A percentile compares a stretch with the other conserved stretches of the same genome.
phyloP scores from a whole-genome alignment of 2,797 vertebrate species.

The Leptatherina wallacei region DNA sequence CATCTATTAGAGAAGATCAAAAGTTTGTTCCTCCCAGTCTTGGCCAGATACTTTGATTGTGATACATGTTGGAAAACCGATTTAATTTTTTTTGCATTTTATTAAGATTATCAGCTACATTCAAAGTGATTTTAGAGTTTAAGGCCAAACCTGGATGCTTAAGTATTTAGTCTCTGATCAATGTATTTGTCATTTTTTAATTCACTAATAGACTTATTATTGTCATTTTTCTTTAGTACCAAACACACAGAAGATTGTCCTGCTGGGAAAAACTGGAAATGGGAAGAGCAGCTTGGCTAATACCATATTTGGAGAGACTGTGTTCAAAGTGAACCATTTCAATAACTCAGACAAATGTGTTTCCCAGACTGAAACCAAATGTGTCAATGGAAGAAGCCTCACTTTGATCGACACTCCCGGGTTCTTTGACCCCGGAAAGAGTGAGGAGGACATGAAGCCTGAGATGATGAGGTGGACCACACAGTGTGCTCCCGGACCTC shows the following conservation, averaged over 20 bases:
- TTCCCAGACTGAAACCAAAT: conserved; percentile 38
- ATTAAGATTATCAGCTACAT: too few relatives aligned
- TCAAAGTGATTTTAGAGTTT: too few relatives aligned
- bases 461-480: conserved; percentile 55
- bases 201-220: too few relatives aligned
- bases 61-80: too few relatives aligned
- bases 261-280: conserved; percentile 60
- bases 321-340: neutral
- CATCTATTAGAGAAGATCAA: too few relatives aligned
- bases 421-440: conserved; percentile 13
- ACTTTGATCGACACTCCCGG: conserved; percentile 15
- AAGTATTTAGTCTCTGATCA: neutral
- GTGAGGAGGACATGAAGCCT: conserved; percentile 26
- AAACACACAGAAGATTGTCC: conserved; percentile 29
- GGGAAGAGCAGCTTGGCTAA: conserved; percentile 59
- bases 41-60: too few relatives aligned
- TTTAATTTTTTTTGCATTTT: too few relatives aligned
- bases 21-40: too few relatives aligned
- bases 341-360: conserved; percentile 13
- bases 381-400: conserved; percentile 24
- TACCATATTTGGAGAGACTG: conserved; percentile 38
- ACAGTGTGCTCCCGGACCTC: conserved; percentile 64
- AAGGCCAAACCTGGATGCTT: too few relatives aligned
- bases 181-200: neutral
- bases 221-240: conserved; percentile 19